Conservation (phyloP, 2,797 vertebrate genomes). For the Poecilia wingei region DNA sequence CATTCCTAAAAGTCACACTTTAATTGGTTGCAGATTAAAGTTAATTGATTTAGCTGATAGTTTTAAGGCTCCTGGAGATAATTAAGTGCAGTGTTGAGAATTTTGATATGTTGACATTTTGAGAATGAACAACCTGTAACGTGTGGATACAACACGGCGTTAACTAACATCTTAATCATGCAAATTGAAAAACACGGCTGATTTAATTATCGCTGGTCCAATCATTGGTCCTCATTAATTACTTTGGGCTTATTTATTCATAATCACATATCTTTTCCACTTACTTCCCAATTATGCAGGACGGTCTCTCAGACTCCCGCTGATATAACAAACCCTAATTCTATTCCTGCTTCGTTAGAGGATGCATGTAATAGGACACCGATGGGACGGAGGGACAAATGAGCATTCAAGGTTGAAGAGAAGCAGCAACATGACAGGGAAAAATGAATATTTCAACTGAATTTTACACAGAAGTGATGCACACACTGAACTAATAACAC, state of each 20-base stretch:
- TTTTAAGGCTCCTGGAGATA: constrained; percentile 80
- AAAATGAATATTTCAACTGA: constrained; percentile 5
- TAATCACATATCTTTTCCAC: constrained; percentile 75
- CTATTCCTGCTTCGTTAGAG: constrained; percentile 66
- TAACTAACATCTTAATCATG: constrained; percentile 84
- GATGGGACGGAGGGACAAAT: constrained; percentile 54
- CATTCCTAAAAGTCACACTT: constrained; percentile 80
- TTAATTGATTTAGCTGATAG: constrained; percentile 83
- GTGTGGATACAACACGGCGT: constrained; percentile 69
- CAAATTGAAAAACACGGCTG: constrained; percentile 80
- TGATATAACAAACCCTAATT: constrained; percentile 70
- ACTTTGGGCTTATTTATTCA: constrained; percentile 78
- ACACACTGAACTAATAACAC: neutral
- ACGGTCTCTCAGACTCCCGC: constrained; percentile 69
- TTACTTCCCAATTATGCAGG: constrained; percentile 77
- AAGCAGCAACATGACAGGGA: constrained; percentile 22
- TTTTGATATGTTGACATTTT: constrained; percentile 86
- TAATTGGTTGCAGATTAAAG: constrained; percentile 82
- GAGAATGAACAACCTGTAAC: constrained; percentile 81
- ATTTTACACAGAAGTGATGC: neutral
- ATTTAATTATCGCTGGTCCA: constrained; percentile 81
- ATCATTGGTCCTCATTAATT: constrained; percentile 81
- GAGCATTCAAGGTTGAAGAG: constrained; percentile 47
- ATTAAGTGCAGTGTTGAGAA: constrained; percentile 81
- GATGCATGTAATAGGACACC: constrained; percentile 53